These are phyloP conservation scores for Peromyscus nudipes DNA, from an alignment of 2,797 vertebrate genomes.

Conservation along the genomic window DNA sequence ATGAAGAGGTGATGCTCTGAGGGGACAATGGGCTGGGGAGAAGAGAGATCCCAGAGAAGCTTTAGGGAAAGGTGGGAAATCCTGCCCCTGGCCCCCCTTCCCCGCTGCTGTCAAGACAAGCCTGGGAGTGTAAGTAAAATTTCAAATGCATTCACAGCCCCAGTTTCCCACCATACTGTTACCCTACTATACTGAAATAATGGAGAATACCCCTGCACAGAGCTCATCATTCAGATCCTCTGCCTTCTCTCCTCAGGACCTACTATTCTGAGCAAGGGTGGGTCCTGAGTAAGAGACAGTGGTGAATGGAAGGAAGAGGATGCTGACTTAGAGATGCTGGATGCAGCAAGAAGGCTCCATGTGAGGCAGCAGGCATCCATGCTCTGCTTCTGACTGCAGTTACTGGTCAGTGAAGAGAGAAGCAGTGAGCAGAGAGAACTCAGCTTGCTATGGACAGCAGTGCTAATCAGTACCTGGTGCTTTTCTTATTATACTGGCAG, in stretches of 20 bases:
- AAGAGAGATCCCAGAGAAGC: background rate
- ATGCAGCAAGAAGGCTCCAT: background rate
- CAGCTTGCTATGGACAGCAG: background rate
- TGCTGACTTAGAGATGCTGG: background rate
- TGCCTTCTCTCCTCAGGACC: background rate
- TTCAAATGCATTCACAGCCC: background rate
- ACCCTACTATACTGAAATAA: rapidly evolving
- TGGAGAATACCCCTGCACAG: background rate
- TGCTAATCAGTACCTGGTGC: background rate
- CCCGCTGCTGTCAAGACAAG: background rate
- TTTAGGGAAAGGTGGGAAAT: background rate
- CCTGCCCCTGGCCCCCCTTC: background rate
- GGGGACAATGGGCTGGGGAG: too few species aligned
- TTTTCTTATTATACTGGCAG: slow-evolving; percentile 55
- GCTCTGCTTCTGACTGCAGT: background rate
- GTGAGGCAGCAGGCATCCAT: background rate
- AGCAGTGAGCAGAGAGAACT: background rate
- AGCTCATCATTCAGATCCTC: too few species aligned
- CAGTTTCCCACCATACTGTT: background rate
- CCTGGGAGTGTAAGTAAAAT: background rate
- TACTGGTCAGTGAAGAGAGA: background rate
- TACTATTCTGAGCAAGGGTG: too few species aligned
- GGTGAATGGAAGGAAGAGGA: rapidly evolving
- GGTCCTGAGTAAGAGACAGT: background rate
- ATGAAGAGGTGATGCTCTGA: background rate